phyloP scores from a whole-genome alignment of 2,113 vertebrate genomes.

The Cariama cristata region DNA sequence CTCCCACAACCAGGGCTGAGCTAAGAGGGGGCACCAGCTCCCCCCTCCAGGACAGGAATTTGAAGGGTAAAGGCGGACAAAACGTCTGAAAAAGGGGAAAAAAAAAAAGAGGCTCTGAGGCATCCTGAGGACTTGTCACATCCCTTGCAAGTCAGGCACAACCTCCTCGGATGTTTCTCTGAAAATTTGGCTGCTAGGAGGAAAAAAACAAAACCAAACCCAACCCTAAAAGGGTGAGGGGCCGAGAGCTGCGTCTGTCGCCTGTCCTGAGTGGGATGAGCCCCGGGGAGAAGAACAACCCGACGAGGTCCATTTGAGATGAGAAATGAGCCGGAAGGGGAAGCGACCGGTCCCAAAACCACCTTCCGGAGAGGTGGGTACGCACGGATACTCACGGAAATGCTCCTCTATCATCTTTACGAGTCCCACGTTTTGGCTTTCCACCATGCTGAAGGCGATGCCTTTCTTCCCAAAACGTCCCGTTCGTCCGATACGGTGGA shows the following conservation, averaged over 20 bases:
- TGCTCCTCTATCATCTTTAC: constrained; percentile 72
- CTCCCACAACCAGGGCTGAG: background rate
- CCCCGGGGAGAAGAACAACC: background rate
- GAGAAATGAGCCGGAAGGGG: fast-evolving
- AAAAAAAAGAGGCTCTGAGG: background rate
- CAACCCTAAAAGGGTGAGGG: background rate
- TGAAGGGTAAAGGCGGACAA: background rate
- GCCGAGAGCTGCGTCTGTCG: background rate
- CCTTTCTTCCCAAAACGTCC: constrained; percentile 80
- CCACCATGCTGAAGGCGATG: constrained; percentile 78
- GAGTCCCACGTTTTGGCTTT: constrained; percentile 10
- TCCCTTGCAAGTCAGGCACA: background rate
- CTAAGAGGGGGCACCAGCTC: background rate
- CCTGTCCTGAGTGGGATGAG: background rate
- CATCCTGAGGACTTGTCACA: fast-evolving
- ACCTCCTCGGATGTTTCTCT: no score
- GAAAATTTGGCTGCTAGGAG: background rate
- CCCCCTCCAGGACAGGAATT: background rate
- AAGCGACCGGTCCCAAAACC: fast-evolving
- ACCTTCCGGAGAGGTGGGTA: fast-evolving
- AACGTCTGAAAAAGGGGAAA: background rate
- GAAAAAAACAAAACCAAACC: background rate
- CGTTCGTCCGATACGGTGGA: constrained; percentile 78
- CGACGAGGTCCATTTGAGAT: fast-evolving
- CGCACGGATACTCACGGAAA: constrained; percentile 56